Conservation (phyloP, 2,888 invertebrate species). For the Terebella lapidaria region DNA sequence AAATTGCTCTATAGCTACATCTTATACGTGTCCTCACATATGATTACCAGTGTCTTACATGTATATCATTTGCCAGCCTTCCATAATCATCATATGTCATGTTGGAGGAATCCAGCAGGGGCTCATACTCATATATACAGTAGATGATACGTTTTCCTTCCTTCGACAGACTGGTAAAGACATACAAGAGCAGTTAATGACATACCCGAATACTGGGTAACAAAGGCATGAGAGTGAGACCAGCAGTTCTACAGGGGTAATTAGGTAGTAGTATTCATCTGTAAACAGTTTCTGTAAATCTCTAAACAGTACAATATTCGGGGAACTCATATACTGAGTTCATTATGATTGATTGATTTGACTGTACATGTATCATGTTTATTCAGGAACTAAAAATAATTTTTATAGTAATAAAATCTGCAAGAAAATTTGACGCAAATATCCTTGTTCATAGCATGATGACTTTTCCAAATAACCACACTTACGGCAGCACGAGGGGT, state of each 20-base stretch:
- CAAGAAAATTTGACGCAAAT: too few relatives aligned
- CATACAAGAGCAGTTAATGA: not conserved
- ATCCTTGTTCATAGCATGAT: too few relatives aligned
- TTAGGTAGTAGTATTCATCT: not conserved
- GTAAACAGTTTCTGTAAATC: too few relatives aligned
- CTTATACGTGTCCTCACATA: not conserved
- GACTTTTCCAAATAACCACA: slow-evolving; percentile 22
- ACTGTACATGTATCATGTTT: too few relatives aligned
- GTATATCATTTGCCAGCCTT: slow-evolving; percentile 78
- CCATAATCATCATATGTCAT: slow-evolving; percentile 90
- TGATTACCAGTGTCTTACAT: slow-evolving; percentile 57
- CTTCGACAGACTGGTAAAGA: slow-evolving; percentile 16
- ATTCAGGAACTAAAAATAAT: too few relatives aligned
- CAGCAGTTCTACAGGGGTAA: too few relatives aligned
- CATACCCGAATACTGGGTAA: not conserved
- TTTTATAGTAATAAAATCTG: too few relatives aligned
- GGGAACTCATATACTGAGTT: too few relatives aligned
- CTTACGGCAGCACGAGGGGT: slow-evolving; percentile 56
- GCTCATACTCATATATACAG: slow-evolving; percentile 77
- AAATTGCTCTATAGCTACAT: not conserved
- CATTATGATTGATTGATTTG: too few relatives aligned
- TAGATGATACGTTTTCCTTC: slow-evolving; percentile 63
- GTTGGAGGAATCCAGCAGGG: slow-evolving; percentile 86
- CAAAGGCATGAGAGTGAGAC: too few relatives aligned
- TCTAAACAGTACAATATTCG: too few relatives aligned